phyloP scores from a whole-genome alignment of 2,888 invertebrate species.

The Heteropelma amictum region DNA sequence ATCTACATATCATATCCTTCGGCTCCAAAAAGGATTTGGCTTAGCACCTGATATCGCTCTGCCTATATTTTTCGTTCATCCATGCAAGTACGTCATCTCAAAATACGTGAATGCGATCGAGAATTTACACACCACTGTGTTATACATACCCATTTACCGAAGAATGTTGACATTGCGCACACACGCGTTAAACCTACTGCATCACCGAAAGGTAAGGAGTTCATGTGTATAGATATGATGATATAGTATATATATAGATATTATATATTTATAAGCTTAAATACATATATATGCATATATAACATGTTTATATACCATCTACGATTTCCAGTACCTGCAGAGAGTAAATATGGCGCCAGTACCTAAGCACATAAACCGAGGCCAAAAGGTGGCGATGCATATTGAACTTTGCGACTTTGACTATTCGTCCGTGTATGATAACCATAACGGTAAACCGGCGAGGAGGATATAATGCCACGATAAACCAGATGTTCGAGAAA shows the following conservation, averaged over 20 bases:
- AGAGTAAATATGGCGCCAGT: neutral
- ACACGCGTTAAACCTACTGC: neutral
- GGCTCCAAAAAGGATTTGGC: constrained; percentile 18
- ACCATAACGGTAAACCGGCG: constrained; percentile 17
- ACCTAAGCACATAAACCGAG: constrained; percentile 41
- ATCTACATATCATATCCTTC: constrained; percentile 22
- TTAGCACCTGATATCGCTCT: constrained; percentile 22
- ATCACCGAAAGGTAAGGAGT: neutral
- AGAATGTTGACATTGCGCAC: constrained; percentile 2
- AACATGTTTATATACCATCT: neutral
- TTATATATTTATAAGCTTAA: neutral
- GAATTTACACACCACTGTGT: constrained; percentile 19
- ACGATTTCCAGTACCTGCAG: constrained; percentile 26
- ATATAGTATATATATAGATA: neutral
- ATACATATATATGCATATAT: neutral
- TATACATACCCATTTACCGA: constrained; percentile 27
- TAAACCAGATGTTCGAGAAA: constrained; percentile 48
- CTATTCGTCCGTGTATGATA: constrained; percentile 40
- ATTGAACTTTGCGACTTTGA: constrained; percentile 46
- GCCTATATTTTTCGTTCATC: constrained; percentile 43
- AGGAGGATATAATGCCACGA: neutral
- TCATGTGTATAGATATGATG: neutral
- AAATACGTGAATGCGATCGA: constrained; percentile 28
- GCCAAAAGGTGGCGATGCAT: constrained; percentile 45
- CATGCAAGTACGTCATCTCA: constrained; percentile 41